A percentile compares a stretch with the other conserved stretches of the same genome.
Conservation (phyloP, 2,113 vertebrate species). For the Murina feae region DNA sequence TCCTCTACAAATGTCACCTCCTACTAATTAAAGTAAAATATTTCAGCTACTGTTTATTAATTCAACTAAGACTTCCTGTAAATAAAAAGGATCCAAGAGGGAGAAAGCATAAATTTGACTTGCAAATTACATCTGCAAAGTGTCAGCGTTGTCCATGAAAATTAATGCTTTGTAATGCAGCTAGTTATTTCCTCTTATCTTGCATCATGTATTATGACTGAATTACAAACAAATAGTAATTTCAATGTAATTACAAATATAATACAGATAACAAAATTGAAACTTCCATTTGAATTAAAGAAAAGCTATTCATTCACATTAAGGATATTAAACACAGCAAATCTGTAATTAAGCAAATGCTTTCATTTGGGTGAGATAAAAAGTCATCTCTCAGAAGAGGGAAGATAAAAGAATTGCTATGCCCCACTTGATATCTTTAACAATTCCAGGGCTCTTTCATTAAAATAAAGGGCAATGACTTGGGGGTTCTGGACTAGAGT, state of each 20-base stretch:
- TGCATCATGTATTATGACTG: conserved; percentile 41
- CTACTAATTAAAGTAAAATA: conserved; percentile 75
- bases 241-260: conserved; percentile 34
- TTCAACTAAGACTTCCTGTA: conserved; percentile 68
- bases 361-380: neutral
- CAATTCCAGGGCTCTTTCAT: neutral
- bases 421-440: neutral
- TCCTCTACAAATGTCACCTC: conserved; percentile 66
- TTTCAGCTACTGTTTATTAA: conserved; percentile 75
- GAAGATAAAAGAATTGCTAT: neutral
- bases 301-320: conserved; percentile 22
- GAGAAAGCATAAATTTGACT: conserved; percentile 62
- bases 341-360: neutral
- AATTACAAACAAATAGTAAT: conserved; percentile 66
- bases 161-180: conserved; percentile 65
- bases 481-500: neutral
- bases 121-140: conserved; percentile 68
- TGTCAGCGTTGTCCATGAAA: conserved; percentile 64
- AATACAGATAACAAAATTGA: conserved; percentile 26
- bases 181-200: conserved; percentile 64
- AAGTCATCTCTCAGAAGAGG: neutral
- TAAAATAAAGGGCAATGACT: neutral
- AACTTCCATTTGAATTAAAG: neutral
- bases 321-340: neutral
- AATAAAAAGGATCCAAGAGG: conserved; percentile 67